Evolutionary conservation across 2,113 vertebrate genomes (phyloP), one percentile per base, ranked within the genome.

Genomic region (Ophiodon elongatus): DNA sequence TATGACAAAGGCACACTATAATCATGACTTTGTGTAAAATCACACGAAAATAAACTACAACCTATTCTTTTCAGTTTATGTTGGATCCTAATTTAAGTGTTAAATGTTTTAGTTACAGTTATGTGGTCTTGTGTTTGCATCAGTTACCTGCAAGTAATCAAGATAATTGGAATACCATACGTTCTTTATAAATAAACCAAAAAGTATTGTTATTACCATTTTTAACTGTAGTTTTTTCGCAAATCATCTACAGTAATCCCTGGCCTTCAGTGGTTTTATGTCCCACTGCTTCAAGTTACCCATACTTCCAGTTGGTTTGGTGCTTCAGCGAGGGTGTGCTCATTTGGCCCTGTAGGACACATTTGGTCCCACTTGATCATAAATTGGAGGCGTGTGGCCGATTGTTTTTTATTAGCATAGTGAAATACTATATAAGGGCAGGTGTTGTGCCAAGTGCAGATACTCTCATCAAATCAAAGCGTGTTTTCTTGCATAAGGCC

Each of bases 1-100:
- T 59, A 1, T 29, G 15, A 76, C 13, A 63, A 73, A 81, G 13
- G 0, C 33, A 43, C 29, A 37, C 10, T 73, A 33, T 70, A 52
- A 72, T 63, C 47, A 15, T 75, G 65, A 65, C 47, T 33, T 65
- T 4, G 23, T 66, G 41, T 75, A 56, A 76, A 72, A 72, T 67
- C 8, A 6, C 37, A 57, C n/a, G 4, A 52, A 41, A 14, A 50
- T 8, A 72, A 57, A 39, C 23, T 56, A 8, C 21, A 68, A 6
- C 2, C 1, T 31, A 43, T 9, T 11, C 45, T 33, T 69, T 79
- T 69, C 11, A 54, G 21, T 31, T n/a, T 19, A 10, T 31, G 5
- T 31, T 67, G 8, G 10, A 62, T 60, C 33, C 19, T 50, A 11
- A 52, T 50, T 50, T 21, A 50, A 9, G 4, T 59, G 21, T 50